These are phyloP conservation scores for Columbina picui DNA, from an alignment of 2,113 vertebrate species.

Conservation along the genomic window DNA sequence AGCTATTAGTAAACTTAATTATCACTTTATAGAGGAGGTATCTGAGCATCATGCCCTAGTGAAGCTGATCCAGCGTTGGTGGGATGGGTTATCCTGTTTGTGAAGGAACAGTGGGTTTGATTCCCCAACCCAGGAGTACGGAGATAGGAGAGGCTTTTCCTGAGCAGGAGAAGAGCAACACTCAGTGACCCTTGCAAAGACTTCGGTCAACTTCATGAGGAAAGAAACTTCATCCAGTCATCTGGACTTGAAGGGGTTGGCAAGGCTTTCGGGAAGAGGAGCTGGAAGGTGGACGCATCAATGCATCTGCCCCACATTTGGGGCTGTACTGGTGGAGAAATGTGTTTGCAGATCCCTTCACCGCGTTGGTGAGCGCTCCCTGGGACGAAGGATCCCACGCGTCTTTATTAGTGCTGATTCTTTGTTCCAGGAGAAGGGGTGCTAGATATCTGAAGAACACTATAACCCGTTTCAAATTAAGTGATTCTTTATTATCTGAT, in stretches of 20 bases:
- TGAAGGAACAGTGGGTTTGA: neutral
- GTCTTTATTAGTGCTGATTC: neutral
- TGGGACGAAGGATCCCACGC: neutral
- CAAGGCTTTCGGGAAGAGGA: neutral
- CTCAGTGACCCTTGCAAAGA: neutral
- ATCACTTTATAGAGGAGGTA: conserved; percentile 7
- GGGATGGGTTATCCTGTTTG: neutral
- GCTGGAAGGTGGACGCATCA: neutral
- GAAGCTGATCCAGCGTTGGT: neutral
- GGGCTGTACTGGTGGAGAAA: neutral
- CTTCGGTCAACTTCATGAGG: neutral
- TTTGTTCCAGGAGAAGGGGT: neutral
- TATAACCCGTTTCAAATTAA: conserved; percentile 11
- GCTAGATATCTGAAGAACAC: neutral
- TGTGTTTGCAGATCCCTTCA: neutral
- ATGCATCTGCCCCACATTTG: neutral
- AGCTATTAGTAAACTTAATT: conserved; percentile 63
- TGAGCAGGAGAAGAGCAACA: neutral
- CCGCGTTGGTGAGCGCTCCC: neutral
- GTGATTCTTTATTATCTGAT: conserved; percentile 37
- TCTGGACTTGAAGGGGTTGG: neutral
- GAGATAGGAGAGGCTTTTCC: neutral
- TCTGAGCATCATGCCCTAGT: neutral
- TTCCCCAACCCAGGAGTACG: neutral
- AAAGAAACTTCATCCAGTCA: neutral